Base-by-base conservation (phyloP, 2,113 vertebrate genomes). In the Todiramphus saurophagus region DNA sequence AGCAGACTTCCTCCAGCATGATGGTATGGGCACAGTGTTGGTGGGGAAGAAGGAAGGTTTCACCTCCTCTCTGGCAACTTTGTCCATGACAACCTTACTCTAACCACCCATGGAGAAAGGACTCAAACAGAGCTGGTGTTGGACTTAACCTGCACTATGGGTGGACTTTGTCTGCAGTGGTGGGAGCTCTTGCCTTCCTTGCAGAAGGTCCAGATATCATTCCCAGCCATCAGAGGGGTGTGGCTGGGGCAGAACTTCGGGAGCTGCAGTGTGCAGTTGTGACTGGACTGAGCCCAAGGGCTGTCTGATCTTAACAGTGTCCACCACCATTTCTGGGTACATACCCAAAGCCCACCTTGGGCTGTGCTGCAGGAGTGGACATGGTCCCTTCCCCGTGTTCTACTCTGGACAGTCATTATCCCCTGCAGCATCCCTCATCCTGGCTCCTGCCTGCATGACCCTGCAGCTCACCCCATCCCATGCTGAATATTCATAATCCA, bases 401-500 rank as follows among this genome's bases (percentile, higher is more conserved):
- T 20, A 13, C 17, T 13, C 3, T 3, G 7, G 13, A 15, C 13
- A 4, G 10, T 9, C 56, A 37, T 18, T 10, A 2, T 60, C 30
- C 35, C 30, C 27, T 16, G 4, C 24, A 82, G 55, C 50, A 35
- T 25, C 28, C 39, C 44, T 44, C 39, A 75, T 15, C 31, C 23
- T 3, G 23, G 19, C 6, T 62, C 28, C 35, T 41, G 43, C 35
- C 21, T 4, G 0, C 58, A 5, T 44, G 24, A 35, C 27, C 17
- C 21, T 1, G 4, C 4, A 48, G 37, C 2, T 44, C 24, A n/a
- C 9, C 35, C 51, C 14, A 24, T 27, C 35, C 44, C 28, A 9
- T 31, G 11, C 43, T 3, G 10, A 1, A 1, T 0, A 0, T 43
- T 53, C n/a, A 41, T 50, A 41, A n/a, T 41, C 7, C 68, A 80